Conservation (phyloP, 2,888 invertebrate species). For the Syritta pipiens region DNA sequence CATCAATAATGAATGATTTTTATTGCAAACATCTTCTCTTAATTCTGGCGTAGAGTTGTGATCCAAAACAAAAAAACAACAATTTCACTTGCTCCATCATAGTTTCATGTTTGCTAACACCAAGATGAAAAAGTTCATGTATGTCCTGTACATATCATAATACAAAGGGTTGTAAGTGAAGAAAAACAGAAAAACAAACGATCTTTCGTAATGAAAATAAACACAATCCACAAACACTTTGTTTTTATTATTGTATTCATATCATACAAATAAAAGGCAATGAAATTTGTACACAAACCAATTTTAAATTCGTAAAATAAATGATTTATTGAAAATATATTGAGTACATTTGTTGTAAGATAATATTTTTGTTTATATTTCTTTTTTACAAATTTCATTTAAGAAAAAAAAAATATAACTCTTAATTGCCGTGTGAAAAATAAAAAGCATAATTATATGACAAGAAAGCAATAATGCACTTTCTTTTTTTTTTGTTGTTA, state of each 20-base stretch:
- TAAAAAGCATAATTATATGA: slow-evolving; percentile 6
- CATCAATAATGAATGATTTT: too few relatives aligned
- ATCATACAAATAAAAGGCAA: neutral
- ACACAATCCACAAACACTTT: neutral
- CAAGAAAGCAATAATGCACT: slow-evolving; percentile 10
- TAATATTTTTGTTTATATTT: neutral
- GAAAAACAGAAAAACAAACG: too few relatives aligned
- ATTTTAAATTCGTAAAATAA: slow-evolving; percentile 41
- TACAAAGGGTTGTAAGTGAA: too few relatives aligned
- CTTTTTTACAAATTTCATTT: slow-evolving; percentile 19
- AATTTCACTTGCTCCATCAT: too few relatives aligned
- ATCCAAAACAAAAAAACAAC: too few relatives aligned
- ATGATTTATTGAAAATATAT: slow-evolving; percentile 59
- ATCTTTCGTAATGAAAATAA: neutral
- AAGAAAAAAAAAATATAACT: slow-evolving; percentile 3
- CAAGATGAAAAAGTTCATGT: too few relatives aligned
- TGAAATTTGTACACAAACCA: neutral
- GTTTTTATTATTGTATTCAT: neutral
- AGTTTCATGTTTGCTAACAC: too few relatives aligned
- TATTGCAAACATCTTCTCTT: too few relatives aligned
- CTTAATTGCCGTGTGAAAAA: slow-evolving; percentile 12
- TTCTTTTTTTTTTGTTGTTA: slow-evolving; percentile 3
- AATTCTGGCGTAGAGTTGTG: too few relatives aligned
- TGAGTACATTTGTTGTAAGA: slow-evolving; percentile 17
- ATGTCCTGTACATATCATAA: too few relatives aligned